Percentiles rank a stretch among this genome's conserved stretches.
phyloP scores from a whole-genome alignment of 2,113 vertebrate genomes.

The Hepsetus odoe region DNA sequence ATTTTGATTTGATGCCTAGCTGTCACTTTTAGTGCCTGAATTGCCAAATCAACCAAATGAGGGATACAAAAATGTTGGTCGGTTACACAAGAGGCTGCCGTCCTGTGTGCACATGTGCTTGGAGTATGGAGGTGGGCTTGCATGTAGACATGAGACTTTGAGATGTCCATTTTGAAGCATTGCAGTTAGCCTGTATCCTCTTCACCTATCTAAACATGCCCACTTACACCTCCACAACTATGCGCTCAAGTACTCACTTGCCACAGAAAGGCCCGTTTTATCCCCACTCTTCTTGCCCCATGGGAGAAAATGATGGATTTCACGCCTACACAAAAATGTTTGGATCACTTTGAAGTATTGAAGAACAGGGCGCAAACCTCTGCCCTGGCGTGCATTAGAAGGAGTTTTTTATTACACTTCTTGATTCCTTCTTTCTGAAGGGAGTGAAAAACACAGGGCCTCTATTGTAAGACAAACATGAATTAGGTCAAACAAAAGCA shows the following conservation, averaged over 20 bases:
- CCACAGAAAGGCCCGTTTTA: constrained; percentile 44
- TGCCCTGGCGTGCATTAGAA: constrained; percentile 21
- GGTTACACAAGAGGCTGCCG: neutral
- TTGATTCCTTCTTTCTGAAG: constrained; percentile 13
- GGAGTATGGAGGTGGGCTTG: neutral
- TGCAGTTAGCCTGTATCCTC: constrained; percentile 1
- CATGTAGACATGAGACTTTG: neutral
- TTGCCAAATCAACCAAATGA: neutral
- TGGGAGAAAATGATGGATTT: constrained; percentile 43
- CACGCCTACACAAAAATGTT: constrained; percentile 52
- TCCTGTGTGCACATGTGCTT: neutral
- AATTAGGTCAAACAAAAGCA: constrained; percentile 6
- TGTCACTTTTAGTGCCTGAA: too few relatives aligned
- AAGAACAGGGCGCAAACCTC: constrained; percentile 38
- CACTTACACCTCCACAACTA: constrained; percentile 50
- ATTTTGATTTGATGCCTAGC: neutral
- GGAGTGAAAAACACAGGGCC: neutral
- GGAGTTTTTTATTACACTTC: constrained; percentile 17
- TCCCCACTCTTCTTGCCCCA: constrained; percentile 35
- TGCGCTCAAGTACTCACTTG: constrained; percentile 60
- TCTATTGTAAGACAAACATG: neutral
- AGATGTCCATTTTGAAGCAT: constrained; percentile 19
- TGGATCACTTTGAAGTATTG: constrained; percentile 44
- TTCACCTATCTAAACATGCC: constrained; percentile 37
- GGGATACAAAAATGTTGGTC: neutral